phyloP scores from a whole-genome alignment of 2,113 vertebrate species.

The Neotoma lepida region DNA sequence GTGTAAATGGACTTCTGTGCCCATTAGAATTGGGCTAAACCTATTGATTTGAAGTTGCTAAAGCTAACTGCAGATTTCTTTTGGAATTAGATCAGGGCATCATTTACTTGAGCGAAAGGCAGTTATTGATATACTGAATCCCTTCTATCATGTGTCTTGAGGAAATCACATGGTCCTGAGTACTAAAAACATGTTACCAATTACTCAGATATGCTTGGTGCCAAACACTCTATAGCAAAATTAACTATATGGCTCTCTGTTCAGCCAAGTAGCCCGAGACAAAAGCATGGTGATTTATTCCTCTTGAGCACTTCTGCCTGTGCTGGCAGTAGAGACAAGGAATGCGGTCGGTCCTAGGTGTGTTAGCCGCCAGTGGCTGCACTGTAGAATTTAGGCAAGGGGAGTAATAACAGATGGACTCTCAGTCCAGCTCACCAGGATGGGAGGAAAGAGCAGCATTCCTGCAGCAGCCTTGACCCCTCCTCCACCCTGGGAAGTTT shows the following conservation, averaged over 20 bases:
- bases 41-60: conserved; percentile 60
- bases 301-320: neutral
- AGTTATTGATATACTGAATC: conserved; percentile 26
- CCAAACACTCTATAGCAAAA: neutral
- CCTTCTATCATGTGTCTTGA: neutral
- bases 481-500: neutral
- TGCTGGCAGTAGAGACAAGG: neutral
- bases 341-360: neutral
- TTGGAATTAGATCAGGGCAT: conserved; percentile 41
- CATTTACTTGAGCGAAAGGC: conserved; percentile 44
- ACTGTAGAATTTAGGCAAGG: neutral
- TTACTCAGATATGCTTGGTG: neutral
- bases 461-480: neutral
- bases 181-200: conserved; percentile 26
- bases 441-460: neutral
- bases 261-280: neutral
- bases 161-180: neutral
- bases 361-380: neutral
- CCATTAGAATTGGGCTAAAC: conserved; percentile 59
- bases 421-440: neutral
- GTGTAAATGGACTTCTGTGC: conserved; percentile 45
- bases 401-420: neutral
- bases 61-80: conserved; percentile 60
- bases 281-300: neutral
- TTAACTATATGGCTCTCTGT: neutral